Evolutionary conservation across 1,140 invertebrate species (phyloP).

Genomic region (Rhynchophorus ferrugineus): DNA sequence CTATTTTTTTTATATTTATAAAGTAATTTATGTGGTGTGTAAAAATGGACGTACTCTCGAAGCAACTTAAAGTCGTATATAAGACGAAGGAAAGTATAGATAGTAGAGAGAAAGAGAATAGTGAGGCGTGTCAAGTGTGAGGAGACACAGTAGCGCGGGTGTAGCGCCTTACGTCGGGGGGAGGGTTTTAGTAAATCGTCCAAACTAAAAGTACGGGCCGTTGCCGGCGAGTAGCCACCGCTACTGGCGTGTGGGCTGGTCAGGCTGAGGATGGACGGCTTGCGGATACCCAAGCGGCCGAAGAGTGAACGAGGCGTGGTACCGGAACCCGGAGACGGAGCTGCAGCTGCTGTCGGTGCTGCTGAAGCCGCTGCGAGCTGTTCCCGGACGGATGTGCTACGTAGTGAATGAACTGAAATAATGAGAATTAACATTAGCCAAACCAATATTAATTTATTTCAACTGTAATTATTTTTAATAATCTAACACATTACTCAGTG

Average conservation of each 20-base stretch:
- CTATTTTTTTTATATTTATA: too few relatives aligned
- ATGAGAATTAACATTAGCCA: background rate
- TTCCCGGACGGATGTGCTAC: constrained; percentile 40
- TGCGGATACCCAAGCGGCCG: constrained; percentile 69
- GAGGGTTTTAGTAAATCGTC: constrained; percentile 71
- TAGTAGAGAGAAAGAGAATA: too few relatives aligned
- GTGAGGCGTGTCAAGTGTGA: too few relatives aligned
- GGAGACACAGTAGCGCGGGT: constrained; percentile 27
- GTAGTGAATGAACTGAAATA: constrained; percentile 27
- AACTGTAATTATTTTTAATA: too few relatives aligned
- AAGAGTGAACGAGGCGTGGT: constrained; percentile 54
- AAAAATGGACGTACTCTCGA: too few relatives aligned
- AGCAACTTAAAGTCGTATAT: too few relatives aligned
- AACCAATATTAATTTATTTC: background rate
- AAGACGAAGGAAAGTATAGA: too few relatives aligned
- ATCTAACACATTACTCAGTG: too few relatives aligned
- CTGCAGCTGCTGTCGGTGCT: constrained; percentile 38
- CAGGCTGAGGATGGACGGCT: constrained; percentile 68
- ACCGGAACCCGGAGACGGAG: constrained; percentile 37
- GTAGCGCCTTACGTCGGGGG: constrained; percentile 57
- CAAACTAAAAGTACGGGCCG: constrained; percentile 65
- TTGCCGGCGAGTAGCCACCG: constrained; percentile 43
- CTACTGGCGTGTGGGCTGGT: constrained; percentile 49
- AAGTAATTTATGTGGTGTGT: too few relatives aligned
- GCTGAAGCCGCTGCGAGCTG: constrained; percentile 38